Evolutionary conservation across 2,888 invertebrate genomes (phyloP).

Genomic region (Allygus modestus): DNA sequence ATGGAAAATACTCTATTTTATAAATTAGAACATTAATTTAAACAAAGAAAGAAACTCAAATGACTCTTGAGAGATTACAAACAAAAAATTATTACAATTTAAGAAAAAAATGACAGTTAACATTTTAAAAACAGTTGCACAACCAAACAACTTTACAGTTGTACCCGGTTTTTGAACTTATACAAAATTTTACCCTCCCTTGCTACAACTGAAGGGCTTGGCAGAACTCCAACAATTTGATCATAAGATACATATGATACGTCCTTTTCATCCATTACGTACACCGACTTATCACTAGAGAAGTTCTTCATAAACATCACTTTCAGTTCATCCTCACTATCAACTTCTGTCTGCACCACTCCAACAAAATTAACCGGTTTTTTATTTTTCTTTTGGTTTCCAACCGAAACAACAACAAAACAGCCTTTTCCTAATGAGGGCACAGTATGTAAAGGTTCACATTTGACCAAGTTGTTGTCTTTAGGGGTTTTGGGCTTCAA

Average conservation of each 20-base stretch:
- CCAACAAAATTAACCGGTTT: background rate
- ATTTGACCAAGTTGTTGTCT: background rate
- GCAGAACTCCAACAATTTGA: background rate
- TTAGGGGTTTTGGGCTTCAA: background rate
- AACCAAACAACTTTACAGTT: no score
- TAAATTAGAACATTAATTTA: no score
- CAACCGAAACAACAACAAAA: background rate
- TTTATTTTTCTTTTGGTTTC: background rate
- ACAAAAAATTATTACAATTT: no score
- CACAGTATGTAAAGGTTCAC: background rate
- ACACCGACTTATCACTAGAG: background rate
- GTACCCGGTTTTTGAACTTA: no score
- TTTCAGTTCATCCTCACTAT: background rate
- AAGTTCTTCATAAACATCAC: background rate
- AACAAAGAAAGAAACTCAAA: no score
- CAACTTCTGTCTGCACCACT: background rate
- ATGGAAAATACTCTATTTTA: no score
- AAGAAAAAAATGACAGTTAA: no score
- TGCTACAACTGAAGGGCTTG: background rate
- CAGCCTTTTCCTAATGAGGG: background rate
- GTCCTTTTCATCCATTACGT: background rate
- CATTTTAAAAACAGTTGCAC: no score
- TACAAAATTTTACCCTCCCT: no score
- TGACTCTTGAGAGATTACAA: no score
- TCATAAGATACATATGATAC: conserved; percentile 4